Base-by-base conservation (phyloP, 2,888 invertebrate species). In the Ferdinandea cuprea region DNA sequence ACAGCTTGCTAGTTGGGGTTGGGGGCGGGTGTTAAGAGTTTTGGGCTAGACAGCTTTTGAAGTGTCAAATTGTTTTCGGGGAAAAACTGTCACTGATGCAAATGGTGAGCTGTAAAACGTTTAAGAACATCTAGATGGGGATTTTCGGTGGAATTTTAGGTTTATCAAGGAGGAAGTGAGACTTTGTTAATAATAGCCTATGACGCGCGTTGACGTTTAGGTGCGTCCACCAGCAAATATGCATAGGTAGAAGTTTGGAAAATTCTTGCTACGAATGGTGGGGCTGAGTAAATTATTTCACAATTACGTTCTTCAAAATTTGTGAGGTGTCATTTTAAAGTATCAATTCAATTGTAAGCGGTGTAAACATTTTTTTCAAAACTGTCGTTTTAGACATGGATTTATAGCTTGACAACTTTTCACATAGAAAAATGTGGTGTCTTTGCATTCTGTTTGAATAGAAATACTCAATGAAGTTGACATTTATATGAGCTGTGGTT, bases 21-120 rank as follows among this genome's bases (percentile, higher is more conserved):
- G 25, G 25, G 5, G 25, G 69, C 37, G 6, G 19, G 37, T 50
- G 42, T 32, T 21, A n/a, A 6, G 5, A 15, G 4, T 40, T 15
- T 40, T 40, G 15, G 30, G 17, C 46, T 61, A 69, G 63, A 69
- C 69, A 73, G 54, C 72, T 40, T n/a, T 35, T 71, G 65, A 68
- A 68, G 59, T 76, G 59, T 76, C 71, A 81, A 81, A 81, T 71
- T 66, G 66, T 71, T 66, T 79, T 79, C 30, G 44, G 25, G 44
- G 40, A 52, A 65, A n/a, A 72, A 44, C 63, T 71, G 69, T 71
- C 69, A 37, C 35, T 25, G 3, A 66, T 72, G 44, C 59, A 50
- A 72, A 59, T 72, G 72, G 68, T 72, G 44, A 52, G 72, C 52
- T 50, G 8, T 61, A 54, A 78, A 79, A 42, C 78, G 59, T 50